Conservation (phyloP, 2,113 vertebrate genomes). For the Rhombomys opimus region DNA sequence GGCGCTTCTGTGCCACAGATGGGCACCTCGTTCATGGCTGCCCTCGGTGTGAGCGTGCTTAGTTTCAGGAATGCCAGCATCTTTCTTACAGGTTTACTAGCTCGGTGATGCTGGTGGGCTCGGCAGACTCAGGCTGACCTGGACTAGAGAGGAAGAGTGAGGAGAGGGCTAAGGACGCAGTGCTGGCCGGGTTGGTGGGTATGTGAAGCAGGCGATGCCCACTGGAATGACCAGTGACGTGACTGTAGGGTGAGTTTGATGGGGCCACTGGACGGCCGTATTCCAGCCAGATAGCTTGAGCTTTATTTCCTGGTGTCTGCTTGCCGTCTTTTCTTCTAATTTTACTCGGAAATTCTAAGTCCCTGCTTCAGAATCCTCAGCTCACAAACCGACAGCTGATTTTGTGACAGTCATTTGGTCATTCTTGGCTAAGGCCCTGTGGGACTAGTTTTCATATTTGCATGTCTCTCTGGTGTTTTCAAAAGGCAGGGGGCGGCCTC, state of each 20-base stretch:
- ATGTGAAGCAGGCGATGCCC: not conserved
- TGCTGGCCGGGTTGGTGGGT: not conserved
- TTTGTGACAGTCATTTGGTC: not conserved
- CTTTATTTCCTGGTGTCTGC: conserved; percentile 14
- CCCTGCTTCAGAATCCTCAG: not conserved
- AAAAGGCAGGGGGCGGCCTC: not conserved
- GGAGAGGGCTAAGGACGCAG: not conserved
- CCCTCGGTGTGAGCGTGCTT: not conserved
- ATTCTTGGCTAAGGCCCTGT: not conserved
- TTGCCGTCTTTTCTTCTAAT: not conserved
- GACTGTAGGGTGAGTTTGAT: not conserved
- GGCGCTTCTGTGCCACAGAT: not conserved
- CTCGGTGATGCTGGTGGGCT: not conserved
- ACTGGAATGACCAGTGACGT: not conserved
- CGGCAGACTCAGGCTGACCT: not conserved
- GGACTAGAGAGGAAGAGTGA: not conserved
- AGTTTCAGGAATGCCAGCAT: not conserved
- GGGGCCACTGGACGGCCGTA: not conserved
- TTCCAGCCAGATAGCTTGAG: not conserved
- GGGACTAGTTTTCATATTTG: conserved; percentile 34
- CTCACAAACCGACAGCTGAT: conserved; percentile 3
- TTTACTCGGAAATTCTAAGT: conserved; percentile 29
- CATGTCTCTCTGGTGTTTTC: not conserved
- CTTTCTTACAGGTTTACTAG: not conserved
- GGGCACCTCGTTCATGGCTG: not conserved